Conservation (phyloP, 2,888 invertebrate species). For the Ectemnius lituratus region DNA sequence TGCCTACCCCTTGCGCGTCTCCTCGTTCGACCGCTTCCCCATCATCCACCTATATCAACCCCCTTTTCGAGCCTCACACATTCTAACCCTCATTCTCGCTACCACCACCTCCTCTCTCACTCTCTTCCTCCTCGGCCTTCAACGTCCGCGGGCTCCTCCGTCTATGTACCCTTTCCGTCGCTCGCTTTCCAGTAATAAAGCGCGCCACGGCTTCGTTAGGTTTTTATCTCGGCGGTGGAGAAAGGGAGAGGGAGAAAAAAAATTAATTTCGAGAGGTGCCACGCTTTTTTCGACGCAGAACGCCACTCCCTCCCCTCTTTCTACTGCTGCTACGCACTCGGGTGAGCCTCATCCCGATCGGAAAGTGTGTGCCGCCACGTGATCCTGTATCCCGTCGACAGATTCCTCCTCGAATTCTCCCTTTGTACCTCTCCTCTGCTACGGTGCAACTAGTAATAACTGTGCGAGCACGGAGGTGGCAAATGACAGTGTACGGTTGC, state of each 20-base stretch:
- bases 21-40: conserved; percentile 40
- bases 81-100: conserved; percentile 22
- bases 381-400: too few relatives aligned
- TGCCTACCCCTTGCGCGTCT: conserved; percentile 20
- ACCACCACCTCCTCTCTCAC: background rate
- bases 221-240: conserved; percentile 65
- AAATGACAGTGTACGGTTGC: background rate
- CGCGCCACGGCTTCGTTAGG: conserved; percentile 71
- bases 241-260: conserved; percentile 47
- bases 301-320: conserved; percentile 12
- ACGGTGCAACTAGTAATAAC: too few relatives aligned
- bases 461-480: background rate
- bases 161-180: conserved; percentile 53
- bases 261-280: conserved; percentile 71
- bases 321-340: conserved; percentile 18
- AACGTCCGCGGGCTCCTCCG: conserved; percentile 20
- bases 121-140: background rate
- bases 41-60: conserved; percentile 54
- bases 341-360: conserved; percentile 21
- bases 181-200: conserved; percentile 67
- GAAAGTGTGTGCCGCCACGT: background rate
- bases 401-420: too few relatives aligned
- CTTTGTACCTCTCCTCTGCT: too few relatives aligned
- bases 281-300: conserved; percentile 46
- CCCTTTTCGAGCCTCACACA: conserved; percentile 30